These are phyloP conservation scores for Axis porcinus DNA, from an alignment of 2,113 vertebrate species.

Conservation along the genomic window DNA sequence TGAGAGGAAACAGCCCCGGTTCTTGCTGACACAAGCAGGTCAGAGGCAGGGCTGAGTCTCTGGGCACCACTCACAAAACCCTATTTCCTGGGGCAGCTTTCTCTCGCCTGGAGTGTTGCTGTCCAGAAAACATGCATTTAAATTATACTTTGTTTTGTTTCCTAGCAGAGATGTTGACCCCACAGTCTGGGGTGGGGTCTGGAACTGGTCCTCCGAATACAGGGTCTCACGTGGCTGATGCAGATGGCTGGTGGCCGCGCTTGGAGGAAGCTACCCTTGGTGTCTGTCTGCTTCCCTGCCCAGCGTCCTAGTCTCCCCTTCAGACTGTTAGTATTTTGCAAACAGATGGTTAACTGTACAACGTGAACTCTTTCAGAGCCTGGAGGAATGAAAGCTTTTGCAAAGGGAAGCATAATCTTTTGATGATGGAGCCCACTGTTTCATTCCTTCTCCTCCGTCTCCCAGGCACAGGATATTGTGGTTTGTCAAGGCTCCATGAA, in stretches of 20 bases:
- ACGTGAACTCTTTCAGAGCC: not conserved
- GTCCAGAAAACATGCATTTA: not conserved
- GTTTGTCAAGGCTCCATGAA: constrained; percentile 30
- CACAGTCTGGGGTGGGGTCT: not conserved
- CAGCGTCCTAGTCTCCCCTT: not conserved
- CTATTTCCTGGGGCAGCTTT: not conserved
- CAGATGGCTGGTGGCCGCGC: not conserved
- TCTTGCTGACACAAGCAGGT: constrained; percentile 17
- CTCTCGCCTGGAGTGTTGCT: not conserved
- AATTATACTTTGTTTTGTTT: not conserved
- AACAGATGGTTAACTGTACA: not conserved
- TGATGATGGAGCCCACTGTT: constrained; percentile 9
- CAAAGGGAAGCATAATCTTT: constrained; percentile 42
- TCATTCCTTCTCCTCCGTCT: not conserved
- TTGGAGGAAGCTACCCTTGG: not conserved
- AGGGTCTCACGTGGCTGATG: not conserved
- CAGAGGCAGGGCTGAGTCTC: not conserved
- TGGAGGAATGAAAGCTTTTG: constrained; percentile 22
- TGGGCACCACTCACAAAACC: not conserved
- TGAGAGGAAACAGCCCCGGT: not conserved
- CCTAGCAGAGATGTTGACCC: not conserved
- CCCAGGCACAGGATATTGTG: not conserved
- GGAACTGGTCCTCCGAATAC: not conserved
- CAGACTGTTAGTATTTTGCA: not conserved
- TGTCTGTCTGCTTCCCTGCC: not conserved